Evolutionary conservation across 2,113 vertebrate species (phyloP), one percentile per base, ranked within the genome.

Genomic region (Pseudorasbora parva): DNA sequence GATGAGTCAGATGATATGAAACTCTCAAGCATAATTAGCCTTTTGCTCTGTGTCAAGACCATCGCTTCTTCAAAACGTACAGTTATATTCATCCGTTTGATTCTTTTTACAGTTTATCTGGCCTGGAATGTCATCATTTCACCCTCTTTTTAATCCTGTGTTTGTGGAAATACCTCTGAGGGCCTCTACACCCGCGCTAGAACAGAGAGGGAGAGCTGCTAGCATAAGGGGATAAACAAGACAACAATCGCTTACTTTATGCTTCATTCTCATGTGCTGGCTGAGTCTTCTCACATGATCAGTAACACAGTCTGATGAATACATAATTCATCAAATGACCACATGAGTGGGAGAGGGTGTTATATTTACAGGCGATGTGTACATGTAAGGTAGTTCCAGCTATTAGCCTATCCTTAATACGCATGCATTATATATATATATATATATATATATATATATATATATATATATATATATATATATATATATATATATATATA

Each of bases 161-260:
- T 91, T 87, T 89, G 89, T 90, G 88, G 43, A 81, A 91, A 91
- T 91, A 92, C 90, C 88, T 92, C 89, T 57, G 90, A 90, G 82
- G 88, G 86, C 89, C 88, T 90, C 89, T n/a, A n/a, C n/a, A n/a
- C n/a, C n/a, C 91, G 91, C 86, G 91, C 90, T 88, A 87, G 89
- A 78, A 90, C 83, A 88, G 87, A 82, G 89, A 92, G 89, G 90
- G 88, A 88, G 83, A 88, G 49, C 90, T 82, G 84, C 86, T 78
- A 91, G 86, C 88, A 87, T 87, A 81, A 77, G 85, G 85, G 54
- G 87, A 87, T 84, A 86, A 81, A 76, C 78, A 77, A 81, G 21
- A 84, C 87, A 88, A 90, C 88, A 91, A 88, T 82, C 77, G 66
- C 51, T 79, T 79, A 78, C 87, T 90, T 90, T 84, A 90, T 90